These are phyloP conservation scores for Scophthalmus maximus DNA, from an alignment of 2,113 vertebrate species.

Conservation along the genomic window DNA sequence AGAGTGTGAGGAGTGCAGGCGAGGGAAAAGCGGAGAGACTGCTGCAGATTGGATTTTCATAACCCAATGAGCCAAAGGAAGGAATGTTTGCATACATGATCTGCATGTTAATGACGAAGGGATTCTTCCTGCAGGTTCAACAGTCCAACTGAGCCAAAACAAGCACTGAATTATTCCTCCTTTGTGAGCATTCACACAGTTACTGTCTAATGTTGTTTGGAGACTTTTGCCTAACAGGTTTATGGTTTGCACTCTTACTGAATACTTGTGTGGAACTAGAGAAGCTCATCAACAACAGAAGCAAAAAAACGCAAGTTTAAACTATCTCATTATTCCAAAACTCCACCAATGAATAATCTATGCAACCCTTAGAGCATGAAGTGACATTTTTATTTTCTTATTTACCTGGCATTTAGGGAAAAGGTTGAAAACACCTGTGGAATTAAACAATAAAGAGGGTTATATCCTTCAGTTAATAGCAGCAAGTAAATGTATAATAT, in stretches of 20 bases:
- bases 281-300: constrained; percentile 1
- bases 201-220: constrained; percentile 34
- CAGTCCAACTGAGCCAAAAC: constrained; percentile 58
- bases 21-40: constrained; percentile 13
- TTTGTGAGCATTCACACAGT: constrained; percentile 51
- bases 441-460: no score
- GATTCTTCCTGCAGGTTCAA: constrained; percentile 45
- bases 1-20: not conserved
- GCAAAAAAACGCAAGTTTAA: not conserved
- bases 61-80: constrained; percentile 33
- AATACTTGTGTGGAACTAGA: not conserved
- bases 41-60: constrained; percentile 1
- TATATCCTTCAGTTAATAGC: no score
- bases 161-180: constrained; percentile 64
- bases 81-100: constrained; percentile 52
- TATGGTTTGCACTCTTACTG: not conserved
- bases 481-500: no score
- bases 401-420: no score
- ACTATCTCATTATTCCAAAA: not conserved
- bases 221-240: constrained; percentile 17
- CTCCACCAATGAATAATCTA: not conserved
- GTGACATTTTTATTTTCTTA: no score
- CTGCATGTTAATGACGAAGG: constrained; percentile 38
- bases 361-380: not conserved
- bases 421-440: no score